Percentiles rank a stretch among this genome's conserved stretches.
phyloP scores from a whole-genome alignment of 2,113 vertebrate genomes.

The Thinocorus orbignyianus region DNA sequence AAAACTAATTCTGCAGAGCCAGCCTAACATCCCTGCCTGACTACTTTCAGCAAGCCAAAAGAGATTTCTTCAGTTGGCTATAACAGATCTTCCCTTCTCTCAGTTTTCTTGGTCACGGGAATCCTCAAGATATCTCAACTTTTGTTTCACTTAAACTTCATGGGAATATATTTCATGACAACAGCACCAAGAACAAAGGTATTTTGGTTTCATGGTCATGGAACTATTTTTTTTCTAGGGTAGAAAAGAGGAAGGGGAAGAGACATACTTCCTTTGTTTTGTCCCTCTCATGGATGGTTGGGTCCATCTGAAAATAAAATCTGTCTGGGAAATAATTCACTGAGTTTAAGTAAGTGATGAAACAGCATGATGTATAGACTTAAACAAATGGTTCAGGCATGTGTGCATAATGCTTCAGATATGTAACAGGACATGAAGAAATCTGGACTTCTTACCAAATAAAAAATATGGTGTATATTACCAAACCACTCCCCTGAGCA shows the following conservation, averaged over 20 bases:
- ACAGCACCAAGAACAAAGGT: neutral
- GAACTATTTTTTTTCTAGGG: neutral
- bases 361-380: conserved; percentile 46
- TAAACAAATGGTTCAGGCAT: conserved; percentile 40
- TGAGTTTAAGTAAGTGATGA: conserved; percentile 46
- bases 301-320: conserved; percentile 44
- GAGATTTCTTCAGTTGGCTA: neutral
- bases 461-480: conserved; percentile 26
- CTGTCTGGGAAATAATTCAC: conserved; percentile 48
- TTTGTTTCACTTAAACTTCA: neutral
- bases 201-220: neutral
- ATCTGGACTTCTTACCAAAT: conserved; percentile 15
- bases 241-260: neutral
- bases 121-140: neutral
- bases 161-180: neutral
- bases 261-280: neutral
- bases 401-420: neutral
- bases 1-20: neutral
- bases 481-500: neutral
- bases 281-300: neutral
- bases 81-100: neutral
- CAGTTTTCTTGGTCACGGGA: neutral
- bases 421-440: conserved; percentile 33
- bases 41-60: neutral
- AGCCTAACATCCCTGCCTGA: neutral